Conservation (phyloP, 2,888 invertebrate species). For the Pogonocherus hispidulus region DNA sequence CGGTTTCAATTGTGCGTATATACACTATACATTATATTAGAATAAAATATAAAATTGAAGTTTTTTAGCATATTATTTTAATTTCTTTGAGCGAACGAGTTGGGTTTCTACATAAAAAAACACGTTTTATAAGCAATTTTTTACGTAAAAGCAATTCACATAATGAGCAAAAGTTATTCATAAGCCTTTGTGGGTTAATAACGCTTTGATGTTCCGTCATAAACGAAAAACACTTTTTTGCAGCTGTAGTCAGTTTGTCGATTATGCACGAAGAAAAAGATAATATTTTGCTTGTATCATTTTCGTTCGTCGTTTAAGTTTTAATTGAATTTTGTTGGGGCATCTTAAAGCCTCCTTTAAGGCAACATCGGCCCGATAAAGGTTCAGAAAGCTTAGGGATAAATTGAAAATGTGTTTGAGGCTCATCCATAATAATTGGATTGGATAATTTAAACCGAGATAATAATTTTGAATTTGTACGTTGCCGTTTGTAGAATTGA, state of each 20-base stretch:
- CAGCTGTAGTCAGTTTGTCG: background rate
- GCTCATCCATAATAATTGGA: background rate
- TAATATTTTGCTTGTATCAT: conserved; percentile 21
- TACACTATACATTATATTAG: too few species aligned
- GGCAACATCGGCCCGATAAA: background rate
- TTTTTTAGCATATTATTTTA: too few species aligned
- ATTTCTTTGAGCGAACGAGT: too few species aligned
- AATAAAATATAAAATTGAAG: too few species aligned
- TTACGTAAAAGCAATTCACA: background rate
- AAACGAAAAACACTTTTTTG: background rate
- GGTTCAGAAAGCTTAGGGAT: background rate
- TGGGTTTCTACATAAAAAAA: too few species aligned
- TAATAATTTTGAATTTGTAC: background rate
- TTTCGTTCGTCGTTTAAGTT: conserved; percentile 20
- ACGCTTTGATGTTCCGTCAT: background rate
- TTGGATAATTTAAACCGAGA: background rate
- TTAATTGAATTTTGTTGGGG: conserved; percentile 24
- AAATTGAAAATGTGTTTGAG: background rate
- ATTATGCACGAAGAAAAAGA: conserved; percentile 13
- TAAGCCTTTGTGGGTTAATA: background rate
- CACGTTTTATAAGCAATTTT: background rate
- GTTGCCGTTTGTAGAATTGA: too few species aligned
- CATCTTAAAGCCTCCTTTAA: background rate
- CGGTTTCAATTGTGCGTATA: too few species aligned
- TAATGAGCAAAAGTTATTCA: background rate